These are phyloP conservation scores for Plecotus auritus DNA, from an alignment of 2,113 vertebrate genomes.

Conservation along the genomic window DNA sequence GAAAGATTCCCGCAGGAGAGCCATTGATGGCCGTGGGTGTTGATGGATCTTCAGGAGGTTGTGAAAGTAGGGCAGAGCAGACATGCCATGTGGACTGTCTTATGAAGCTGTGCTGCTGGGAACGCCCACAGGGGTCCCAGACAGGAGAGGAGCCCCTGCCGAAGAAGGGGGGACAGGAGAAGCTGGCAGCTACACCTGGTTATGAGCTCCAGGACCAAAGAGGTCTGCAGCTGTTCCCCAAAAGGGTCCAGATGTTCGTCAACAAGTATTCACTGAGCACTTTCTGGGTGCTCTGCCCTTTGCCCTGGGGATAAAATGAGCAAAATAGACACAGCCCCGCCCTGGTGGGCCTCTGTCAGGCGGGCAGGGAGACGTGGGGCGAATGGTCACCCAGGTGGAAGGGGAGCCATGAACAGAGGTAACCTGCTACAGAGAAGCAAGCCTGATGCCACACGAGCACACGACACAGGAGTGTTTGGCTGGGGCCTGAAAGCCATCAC, in stretches of 20 bases:
- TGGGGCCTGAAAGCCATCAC: not conserved
- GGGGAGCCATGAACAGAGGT: not conserved
- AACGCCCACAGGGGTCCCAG: not conserved
- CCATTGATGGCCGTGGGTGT: not conserved
- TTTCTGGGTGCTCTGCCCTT: not conserved
- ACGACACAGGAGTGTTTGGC: too few relatives aligned
- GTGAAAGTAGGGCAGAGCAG: conserved; percentile 44
- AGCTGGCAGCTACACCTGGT: not conserved
- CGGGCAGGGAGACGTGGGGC: not conserved
- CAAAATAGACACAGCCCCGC: not conserved
- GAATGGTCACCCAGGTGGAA: not conserved
- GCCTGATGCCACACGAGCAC: fast-evolving
- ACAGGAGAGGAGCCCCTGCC: not conserved
- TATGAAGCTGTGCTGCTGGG: not conserved
- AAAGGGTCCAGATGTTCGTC: not conserved
- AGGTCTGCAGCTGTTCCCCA: not conserved
- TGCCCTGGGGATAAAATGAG: not conserved
- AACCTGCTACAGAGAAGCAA: not conserved
- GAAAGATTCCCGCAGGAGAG: conserved; percentile 4
- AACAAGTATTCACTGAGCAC: not conserved
- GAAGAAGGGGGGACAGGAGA: not conserved
- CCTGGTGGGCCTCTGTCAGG: not conserved
- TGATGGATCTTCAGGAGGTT: conserved; percentile 35
- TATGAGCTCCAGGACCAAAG: not conserved
- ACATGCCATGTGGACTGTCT: not conserved